Conservation (phyloP, 2,113 vertebrate genomes). For the Theristicus caerulescens region DNA sequence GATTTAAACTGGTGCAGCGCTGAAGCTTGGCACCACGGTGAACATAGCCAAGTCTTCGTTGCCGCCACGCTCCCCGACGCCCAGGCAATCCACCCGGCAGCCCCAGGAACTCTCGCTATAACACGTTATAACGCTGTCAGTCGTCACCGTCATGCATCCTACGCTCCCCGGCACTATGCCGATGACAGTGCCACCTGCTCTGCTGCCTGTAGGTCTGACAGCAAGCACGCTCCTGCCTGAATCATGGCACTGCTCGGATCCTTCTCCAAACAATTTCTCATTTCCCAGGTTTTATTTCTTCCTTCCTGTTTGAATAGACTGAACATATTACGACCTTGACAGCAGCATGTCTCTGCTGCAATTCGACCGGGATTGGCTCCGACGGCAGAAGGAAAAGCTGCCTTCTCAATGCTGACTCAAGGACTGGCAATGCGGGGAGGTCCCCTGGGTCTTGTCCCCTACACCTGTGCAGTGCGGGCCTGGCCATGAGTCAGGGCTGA, state of each 20-base stretch:
- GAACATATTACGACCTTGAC: fast-evolving
- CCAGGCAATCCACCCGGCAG: background rate
- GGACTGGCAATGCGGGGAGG: background rate
- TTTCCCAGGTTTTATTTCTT: background rate
- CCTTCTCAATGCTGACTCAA: background rate
- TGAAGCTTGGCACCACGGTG: fast-evolving
- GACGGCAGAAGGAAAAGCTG: background rate
- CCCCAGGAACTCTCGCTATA: background rate
- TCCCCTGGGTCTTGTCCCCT: fast-evolving
- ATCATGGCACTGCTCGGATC: fast-evolving
- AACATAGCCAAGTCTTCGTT: background rate
- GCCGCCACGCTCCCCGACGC: fast-evolving
- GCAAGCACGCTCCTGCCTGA: background rate
- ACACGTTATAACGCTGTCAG: background rate
- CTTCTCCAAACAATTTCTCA: background rate
- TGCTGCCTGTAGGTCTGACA: background rate
- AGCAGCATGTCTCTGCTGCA: background rate
- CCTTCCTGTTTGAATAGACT: background rate
- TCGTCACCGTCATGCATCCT: fast-evolving
- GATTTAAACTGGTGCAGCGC: fast-evolving
- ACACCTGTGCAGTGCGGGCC: background rate
- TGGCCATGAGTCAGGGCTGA: background rate
- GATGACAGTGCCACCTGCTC: background rate
- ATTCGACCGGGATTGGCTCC: fast-evolving
- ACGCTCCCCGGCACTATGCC: fast-evolving